These are phyloP conservation scores for Drosophila saltans DNA, from an alignment of 1,140 invertebrate species.

Conservation along the genomic window DNA sequence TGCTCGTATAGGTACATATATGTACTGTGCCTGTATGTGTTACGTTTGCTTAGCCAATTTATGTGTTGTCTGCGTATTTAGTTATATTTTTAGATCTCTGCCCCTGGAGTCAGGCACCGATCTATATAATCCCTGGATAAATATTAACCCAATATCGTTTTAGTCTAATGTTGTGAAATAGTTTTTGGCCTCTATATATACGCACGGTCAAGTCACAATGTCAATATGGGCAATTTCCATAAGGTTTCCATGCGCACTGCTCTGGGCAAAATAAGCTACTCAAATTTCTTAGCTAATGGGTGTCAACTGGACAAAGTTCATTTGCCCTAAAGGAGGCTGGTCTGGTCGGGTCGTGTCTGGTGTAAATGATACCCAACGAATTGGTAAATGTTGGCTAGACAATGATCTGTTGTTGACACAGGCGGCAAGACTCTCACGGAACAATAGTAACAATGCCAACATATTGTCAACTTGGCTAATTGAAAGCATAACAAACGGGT, in stretches of 20 bases:
- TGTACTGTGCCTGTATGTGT: constrained; percentile 1
- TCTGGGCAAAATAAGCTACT: constrained; percentile 58
- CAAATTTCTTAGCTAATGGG: constrained; percentile 73
- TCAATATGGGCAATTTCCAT: constrained; percentile 70
- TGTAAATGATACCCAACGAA: constrained; percentile 49
- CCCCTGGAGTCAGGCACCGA: constrained; percentile 36
- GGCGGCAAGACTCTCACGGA: constrained; percentile 67
- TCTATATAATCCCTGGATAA: constrained; percentile 45
- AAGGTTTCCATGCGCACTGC: constrained; percentile 44
- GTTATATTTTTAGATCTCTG: constrained; percentile 22
- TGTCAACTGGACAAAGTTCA: constrained; percentile 58
- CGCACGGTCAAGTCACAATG: neutral
- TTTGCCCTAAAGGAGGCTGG: constrained; percentile 49
- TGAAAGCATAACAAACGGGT: constrained; percentile 46
- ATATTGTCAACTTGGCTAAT: constrained; percentile 59
- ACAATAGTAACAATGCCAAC: constrained; percentile 61
- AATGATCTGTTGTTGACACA: constrained; percentile 69
- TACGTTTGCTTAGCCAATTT: constrained; percentile 13
- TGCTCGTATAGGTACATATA: constrained; percentile 32
- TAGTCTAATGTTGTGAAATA: constrained; percentile 30
- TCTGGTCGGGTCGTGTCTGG: neutral
- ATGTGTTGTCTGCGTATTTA: constrained; percentile 25
- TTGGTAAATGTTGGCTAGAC: constrained; percentile 26
- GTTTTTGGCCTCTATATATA: constrained; percentile 2
- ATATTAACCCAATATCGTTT: constrained; percentile 34